phyloP scores from a whole-genome alignment of 2,888 invertebrate species.

The Myathropa florea region DNA sequence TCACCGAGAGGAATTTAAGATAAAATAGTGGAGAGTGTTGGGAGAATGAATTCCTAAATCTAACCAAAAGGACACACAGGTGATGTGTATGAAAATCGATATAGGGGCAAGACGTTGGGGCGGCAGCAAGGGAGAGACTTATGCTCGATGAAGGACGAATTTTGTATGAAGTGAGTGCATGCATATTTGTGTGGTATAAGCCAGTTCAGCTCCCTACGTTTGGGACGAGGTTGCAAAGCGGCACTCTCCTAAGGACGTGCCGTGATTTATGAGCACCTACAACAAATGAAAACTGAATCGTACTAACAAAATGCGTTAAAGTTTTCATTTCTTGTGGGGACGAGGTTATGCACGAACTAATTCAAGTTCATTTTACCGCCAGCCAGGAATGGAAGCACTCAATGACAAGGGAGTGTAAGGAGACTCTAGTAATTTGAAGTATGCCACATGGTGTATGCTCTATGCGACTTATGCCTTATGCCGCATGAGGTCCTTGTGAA shows the following conservation, averaged over 20 bases:
- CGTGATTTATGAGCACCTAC: neutral
- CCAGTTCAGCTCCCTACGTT: neutral
- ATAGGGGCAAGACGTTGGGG: neutral
- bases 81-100: neutral
- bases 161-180: neutral
- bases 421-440: neutral
- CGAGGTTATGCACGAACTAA: neutral
- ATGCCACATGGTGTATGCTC: neutral
- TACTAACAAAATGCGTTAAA: neutral
- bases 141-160: neutral
- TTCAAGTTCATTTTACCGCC: neutral
- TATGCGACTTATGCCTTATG: neutral
- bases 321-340: neutral
- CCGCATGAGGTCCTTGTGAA: neutral
- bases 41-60: neutral
- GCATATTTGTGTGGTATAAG: neutral
- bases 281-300: neutral
- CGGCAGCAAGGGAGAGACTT: neutral
- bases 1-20: too few relatives aligned
- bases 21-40: neutral
- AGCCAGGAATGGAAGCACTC: neutral
- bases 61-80: neutral
- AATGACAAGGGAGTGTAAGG: neutral
- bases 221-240: neutral
- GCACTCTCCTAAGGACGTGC: neutral